Evolutionary conservation across 2,113 vertebrate genomes (phyloP).

Genomic region (Polypterus senegalus): DNA sequence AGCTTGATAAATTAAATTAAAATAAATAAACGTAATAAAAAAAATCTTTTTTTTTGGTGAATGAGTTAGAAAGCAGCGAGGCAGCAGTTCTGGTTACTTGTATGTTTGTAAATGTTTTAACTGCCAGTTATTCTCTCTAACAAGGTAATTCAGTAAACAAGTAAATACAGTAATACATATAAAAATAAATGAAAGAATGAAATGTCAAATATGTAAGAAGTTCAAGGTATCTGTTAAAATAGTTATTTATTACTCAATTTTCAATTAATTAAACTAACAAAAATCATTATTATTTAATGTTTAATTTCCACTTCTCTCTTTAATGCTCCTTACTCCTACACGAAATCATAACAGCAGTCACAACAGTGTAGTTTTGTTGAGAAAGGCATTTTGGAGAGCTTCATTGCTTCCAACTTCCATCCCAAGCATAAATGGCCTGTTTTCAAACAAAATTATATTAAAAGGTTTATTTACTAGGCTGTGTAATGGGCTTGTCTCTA

Average conservation of each 20-base stretch:
- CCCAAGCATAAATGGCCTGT: constrained; percentile 46
- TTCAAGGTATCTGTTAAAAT: constrained; percentile 21
- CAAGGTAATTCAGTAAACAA: too few species aligned
- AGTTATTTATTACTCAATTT: constrained; percentile 36
- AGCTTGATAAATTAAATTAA: too few species aligned
- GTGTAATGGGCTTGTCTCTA: constrained; percentile 17
- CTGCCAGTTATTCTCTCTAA: too few species aligned
- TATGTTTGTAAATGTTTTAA: too few species aligned
- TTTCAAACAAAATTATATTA: constrained; percentile 28
- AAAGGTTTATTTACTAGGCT: background rate
- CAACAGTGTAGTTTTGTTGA: constrained; percentile 51
- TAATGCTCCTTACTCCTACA: constrained; percentile 50
- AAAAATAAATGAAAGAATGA: too few species aligned
- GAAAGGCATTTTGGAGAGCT: constrained; percentile 52
- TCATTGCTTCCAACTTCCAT: constrained; percentile 61
- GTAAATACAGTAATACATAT: too few species aligned
- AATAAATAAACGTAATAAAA: too few species aligned
- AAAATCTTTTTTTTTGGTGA: too few species aligned
- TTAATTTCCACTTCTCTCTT: constrained; percentile 48
- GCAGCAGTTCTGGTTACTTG: too few species aligned
- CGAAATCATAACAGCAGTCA: constrained; percentile 58
- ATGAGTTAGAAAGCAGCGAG: too few species aligned
- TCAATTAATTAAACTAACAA: constrained; percentile 20
- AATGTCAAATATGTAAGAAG: background rate
- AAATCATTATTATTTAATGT: constrained; percentile 29